Evolutionary conservation across 2,888 invertebrate species (phyloP).

Genomic region (Caradrina clavipalpis): DNA sequence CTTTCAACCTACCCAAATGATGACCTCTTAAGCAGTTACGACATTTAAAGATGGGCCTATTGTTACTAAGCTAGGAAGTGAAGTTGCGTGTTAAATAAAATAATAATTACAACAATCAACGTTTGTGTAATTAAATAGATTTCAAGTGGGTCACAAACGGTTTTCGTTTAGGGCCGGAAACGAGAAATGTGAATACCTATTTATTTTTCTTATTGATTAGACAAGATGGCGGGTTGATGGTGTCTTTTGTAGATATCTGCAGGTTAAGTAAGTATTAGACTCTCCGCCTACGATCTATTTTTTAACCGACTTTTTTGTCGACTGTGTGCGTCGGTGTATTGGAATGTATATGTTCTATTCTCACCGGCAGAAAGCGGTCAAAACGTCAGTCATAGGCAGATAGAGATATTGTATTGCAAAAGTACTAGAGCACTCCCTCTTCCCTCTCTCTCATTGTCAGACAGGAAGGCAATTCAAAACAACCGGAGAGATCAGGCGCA

Average conservation of each 20-base stretch:
- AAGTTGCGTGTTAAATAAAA: constrained; percentile 33
- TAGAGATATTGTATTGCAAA: too few relatives aligned
- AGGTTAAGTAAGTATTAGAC: too few relatives aligned
- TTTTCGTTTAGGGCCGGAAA: constrained; percentile 9
- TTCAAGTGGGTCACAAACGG: constrained; percentile 24
- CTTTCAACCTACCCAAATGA: neutral
- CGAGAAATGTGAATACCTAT: neutral
- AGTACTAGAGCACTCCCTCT: too few relatives aligned
- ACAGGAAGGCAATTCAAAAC: too few relatives aligned
- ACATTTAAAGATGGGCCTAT: neutral
- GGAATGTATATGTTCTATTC: too few relatives aligned
- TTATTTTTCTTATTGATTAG: neutral
- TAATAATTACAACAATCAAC: constrained; percentile 12
- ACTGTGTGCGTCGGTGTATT: too few relatives aligned
- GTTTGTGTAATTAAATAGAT: constrained; percentile 28
- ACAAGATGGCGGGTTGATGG: neutral
- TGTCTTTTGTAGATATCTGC: neutral
- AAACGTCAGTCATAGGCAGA: too few relatives aligned
- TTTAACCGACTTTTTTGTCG: too few relatives aligned
- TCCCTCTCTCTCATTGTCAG: too few relatives aligned
- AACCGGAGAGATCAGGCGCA: too few relatives aligned
- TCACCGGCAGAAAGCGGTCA: too few relatives aligned
- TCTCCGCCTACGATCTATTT: too few relatives aligned
- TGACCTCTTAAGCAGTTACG: constrained; percentile 16
- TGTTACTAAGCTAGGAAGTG: constrained; percentile 10